phyloP scores from a whole-genome alignment of 2,113 vertebrate species.

The Oryzias javanicus region DNA sequence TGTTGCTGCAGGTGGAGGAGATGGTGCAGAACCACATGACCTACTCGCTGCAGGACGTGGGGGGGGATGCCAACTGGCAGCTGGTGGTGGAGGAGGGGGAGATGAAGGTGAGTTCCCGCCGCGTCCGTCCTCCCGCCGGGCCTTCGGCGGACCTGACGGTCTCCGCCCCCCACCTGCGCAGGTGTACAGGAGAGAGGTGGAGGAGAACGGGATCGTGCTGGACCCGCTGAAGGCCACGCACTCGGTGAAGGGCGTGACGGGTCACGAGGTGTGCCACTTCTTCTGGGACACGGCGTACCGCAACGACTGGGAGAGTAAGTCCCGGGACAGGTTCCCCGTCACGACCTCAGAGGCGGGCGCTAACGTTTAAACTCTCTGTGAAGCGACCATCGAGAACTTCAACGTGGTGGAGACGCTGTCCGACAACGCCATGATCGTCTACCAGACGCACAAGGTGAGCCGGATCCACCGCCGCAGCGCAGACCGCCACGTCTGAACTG shows the following conservation, averaged over 20 bases:
- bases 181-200: slow-evolving; percentile 97
- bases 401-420: slow-evolving; percentile 92
- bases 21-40: slow-evolving; percentile 96
- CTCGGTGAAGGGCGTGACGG: slow-evolving; percentile 93
- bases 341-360: background rate
- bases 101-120: slow-evolving; percentile 84
- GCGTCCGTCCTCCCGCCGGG: no score
- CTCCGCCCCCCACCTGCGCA: slow-evolving; percentile 41
- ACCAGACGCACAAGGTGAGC: slow-evolving; percentile 93
- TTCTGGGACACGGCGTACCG: slow-evolving; percentile 95
- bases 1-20: slow-evolving; percentile 86
- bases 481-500: background rate
- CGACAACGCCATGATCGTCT: slow-evolving; percentile 89
- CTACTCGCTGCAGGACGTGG: slow-evolving; percentile 95
- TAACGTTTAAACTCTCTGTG: background rate
- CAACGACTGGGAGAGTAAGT: slow-evolving; percentile 98
- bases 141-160: background rate
- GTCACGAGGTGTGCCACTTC: slow-evolving; percentile 95
- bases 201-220: slow-evolving; percentile 94
- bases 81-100: slow-evolving; percentile 97
- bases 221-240: slow-evolving; percentile 97
- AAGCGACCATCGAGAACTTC: slow-evolving; percentile 96
- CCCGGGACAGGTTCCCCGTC: fast-evolving
- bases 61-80: slow-evolving; percentile 98
- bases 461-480: no score